These are phyloP conservation scores for Bagarius yarrelli DNA, from an alignment of 2,113 vertebrate genomes.

Conservation along the genomic window DNA sequence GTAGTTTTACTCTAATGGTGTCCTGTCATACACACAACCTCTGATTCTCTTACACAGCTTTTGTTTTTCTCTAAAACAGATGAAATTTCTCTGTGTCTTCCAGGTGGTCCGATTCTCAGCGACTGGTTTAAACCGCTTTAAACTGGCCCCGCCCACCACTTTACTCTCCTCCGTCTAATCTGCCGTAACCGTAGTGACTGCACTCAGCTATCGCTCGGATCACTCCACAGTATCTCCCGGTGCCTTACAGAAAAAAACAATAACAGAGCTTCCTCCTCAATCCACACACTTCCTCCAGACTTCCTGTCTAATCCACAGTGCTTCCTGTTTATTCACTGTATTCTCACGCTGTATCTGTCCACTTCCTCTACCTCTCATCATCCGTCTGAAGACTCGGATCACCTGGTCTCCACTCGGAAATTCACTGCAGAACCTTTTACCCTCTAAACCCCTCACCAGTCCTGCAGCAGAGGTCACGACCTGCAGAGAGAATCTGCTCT, in stretches of 20 bases:
- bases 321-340: neutral
- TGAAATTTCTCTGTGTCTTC: neutral
- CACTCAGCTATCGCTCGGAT: neutral
- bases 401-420: no score
- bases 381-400: no score
- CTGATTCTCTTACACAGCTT: no score
- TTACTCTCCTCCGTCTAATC: neutral
- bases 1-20: neutral
- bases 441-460: neutral
- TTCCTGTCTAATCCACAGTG: neutral
- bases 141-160: neutral
- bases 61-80: neutral
- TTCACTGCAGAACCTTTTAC: neutral
- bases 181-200: constrained; percentile 21
- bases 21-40: neutral
- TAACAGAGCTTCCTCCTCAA: neutral
- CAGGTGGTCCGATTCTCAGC: neutral
- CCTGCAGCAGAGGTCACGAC: neutral
- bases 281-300: neutral
- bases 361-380: no score
- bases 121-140: constrained; percentile 3
- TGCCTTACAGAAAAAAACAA: constrained; percentile 31
- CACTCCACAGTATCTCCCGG: neutral
- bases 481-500: no score
- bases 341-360: neutral